Conservation (phyloP, 37 sponge, comb jelly and placozoan genomes). For the Halisarca cf. caerulea region DNA sequence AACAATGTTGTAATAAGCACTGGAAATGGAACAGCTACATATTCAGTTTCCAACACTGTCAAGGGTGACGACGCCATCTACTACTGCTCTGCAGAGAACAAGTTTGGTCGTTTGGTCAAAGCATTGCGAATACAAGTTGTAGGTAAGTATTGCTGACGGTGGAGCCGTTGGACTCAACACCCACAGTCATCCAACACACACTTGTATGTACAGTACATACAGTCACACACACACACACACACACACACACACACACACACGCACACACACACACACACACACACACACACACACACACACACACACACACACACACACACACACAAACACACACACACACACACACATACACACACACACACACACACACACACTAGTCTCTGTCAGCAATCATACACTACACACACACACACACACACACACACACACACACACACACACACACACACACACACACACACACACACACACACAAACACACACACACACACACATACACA, state of each 20-base stretch:
- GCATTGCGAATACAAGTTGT: neutral
- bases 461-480: too few relatives aligned
- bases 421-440: too few relatives aligned
- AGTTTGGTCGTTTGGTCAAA: neutral
- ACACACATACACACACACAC: too few relatives aligned
- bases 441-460: too few relatives aligned
- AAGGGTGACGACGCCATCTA: conserved; percentile 9
- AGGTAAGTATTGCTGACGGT: neutral
- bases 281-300: neutral
- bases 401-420: too few relatives aligned
- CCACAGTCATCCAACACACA: neutral
- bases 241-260: neutral
- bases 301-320: neutral
- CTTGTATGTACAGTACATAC: too few relatives aligned
- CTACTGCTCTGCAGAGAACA: neutral
- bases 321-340: neutral
- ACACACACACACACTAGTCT: too few relatives aligned
- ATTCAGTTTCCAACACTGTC: neutral
- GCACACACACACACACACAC: neutral
- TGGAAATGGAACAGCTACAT: neutral
- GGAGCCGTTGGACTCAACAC: too few relatives aligned
- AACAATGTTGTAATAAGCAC: too few relatives aligned
- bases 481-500: too few relatives aligned
- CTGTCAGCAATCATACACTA: too few relatives aligned
- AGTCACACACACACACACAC: too few relatives aligned